phyloP scores from a whole-genome alignment of 2,797 vertebrate species.

The Varecia variegata region DNA sequence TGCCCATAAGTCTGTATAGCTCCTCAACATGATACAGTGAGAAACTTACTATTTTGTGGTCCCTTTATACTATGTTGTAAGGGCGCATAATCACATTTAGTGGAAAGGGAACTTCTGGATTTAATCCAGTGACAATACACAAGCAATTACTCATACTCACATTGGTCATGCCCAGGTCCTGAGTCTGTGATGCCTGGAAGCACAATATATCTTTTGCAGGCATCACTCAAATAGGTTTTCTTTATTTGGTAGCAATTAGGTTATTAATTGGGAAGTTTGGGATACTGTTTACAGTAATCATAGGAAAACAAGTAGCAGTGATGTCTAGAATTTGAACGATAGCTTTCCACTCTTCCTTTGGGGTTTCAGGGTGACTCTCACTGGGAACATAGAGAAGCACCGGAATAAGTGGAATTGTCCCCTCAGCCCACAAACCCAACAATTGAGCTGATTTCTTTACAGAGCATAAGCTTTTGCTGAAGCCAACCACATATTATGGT shows the following conservation, averaged over 20 bases:
- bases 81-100: background rate
- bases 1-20: background rate
- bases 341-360: background rate
- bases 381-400: background rate
- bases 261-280: background rate
- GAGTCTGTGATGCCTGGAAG: background rate
- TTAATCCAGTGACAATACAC: background rate
- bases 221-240: background rate
- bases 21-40: background rate
- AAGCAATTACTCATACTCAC: background rate
- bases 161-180: background rate
- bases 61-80: background rate
- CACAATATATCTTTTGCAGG: background rate
- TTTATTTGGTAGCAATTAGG: background rate
- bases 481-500: background rate
- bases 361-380: background rate
- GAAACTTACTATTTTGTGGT: background rate
- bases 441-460: background rate
- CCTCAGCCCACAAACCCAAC: background rate
- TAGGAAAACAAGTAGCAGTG: background rate
- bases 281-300: background rate
- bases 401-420: background rate
- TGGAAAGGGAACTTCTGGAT: background rate
- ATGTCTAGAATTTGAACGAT: background rate
- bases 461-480: background rate